Conservation (phyloP, 2,888 invertebrate species). For the Clepsis dumicolana region DNA sequence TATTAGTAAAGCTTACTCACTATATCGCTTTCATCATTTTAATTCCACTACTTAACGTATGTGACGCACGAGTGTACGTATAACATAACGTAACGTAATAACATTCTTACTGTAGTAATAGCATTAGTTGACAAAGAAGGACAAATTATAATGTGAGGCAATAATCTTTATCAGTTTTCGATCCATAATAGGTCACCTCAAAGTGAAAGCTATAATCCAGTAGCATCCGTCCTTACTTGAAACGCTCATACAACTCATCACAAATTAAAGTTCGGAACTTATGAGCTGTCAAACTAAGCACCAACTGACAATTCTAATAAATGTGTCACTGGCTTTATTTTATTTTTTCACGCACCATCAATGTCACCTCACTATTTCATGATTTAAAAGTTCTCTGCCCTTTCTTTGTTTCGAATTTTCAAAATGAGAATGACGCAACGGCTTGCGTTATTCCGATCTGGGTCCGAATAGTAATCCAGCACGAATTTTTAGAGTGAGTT, state of each 20-base stretch:
- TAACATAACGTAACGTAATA: no score
- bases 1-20: no score
- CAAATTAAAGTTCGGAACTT: constrained; percentile 80
- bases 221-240: constrained; percentile 66
- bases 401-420: constrained; percentile 81
- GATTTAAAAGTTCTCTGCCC: constrained; percentile 83
- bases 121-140: constrained; percentile 19
- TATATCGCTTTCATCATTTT: neutral
- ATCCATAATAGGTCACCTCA: constrained; percentile 31
- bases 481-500: no score
- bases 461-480: no score
- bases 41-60: neutral
- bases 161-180: constrained; percentile 19
- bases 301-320: constrained; percentile 79
- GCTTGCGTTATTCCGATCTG: neutral
- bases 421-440: constrained; percentile 57
- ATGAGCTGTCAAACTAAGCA: constrained; percentile 76
- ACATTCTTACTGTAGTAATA: constrained; percentile 13
- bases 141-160: constrained; percentile 14
- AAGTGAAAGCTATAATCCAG: constrained; percentile 77
- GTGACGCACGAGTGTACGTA: neutral
- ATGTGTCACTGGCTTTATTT: constrained; percentile 79
- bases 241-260: constrained; percentile 79
- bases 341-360: constrained; percentile 65
- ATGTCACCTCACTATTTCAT: constrained; percentile 78